These are phyloP conservation scores for Bursaphelenchus okinawaensis DNA, from an alignment of 2,888 invertebrate genomes.

Conservation along the genomic window DNA sequence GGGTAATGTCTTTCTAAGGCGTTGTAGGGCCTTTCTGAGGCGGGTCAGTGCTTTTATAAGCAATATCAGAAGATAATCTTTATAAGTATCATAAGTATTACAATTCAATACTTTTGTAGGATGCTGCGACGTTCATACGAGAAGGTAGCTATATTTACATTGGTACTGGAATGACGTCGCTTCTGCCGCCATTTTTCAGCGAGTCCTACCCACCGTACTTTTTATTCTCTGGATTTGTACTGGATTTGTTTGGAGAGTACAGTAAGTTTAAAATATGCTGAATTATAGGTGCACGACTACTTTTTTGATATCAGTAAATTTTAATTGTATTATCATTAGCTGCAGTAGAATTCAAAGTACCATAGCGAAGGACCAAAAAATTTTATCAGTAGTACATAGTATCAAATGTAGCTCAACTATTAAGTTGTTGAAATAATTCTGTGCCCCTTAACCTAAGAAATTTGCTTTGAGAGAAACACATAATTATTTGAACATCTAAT, in stretches of 20 bases:
- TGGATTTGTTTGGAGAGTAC: neutral
- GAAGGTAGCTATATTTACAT: neutral
- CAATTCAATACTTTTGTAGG: neutral
- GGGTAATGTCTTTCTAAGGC: no score
- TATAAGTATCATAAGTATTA: no score
- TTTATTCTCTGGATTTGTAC: neutral
- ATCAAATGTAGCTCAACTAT: neutral
- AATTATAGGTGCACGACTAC: neutral
- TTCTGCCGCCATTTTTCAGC: neutral
- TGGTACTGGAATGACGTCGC: neutral
- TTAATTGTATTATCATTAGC: no score
- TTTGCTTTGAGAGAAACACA: no score
- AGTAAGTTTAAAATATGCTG: neutral
- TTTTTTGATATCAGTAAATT: neutral
- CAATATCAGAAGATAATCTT: no score
- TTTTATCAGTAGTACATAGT: neutral
- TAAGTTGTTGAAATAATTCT: neutral
- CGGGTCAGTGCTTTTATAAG: no score
- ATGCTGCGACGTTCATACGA: neutral
- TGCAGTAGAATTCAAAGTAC: no score
- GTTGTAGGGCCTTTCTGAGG: no score
- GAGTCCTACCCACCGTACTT: neutral
- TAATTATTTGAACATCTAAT: no score
- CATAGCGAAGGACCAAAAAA: neutral
- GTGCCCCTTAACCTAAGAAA: no score